phyloP scores from a whole-genome alignment of 1,140 invertebrate genomes.

The Hydropsyche tenuis region DNA sequence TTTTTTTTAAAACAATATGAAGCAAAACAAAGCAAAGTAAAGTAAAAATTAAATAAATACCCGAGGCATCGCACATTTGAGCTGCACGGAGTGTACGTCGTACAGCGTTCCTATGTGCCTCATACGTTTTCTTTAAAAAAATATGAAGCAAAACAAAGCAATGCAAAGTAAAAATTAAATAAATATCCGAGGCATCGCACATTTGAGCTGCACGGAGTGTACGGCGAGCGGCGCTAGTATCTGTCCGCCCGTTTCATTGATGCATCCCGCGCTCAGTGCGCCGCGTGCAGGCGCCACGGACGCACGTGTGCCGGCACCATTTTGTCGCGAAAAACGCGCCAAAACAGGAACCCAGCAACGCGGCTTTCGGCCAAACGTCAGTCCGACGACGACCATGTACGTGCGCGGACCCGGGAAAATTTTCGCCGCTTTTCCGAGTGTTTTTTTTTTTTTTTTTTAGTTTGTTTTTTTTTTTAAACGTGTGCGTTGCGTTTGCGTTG shows the following conservation, averaged over 20 bases:
- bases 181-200: background rate
- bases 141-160: background rate
- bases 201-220: constrained; percentile 2
- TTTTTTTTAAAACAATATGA: background rate
- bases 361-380: too few species aligned
- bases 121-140: too few species aligned
- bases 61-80: background rate
- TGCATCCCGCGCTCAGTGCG: constrained; percentile 41
- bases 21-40: background rate
- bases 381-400: too few species aligned
- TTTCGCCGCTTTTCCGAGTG: too few species aligned
- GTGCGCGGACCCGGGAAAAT: too few species aligned
- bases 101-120: too few species aligned
- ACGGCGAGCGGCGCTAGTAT: constrained; percentile 28
- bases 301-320: constrained; percentile 21
- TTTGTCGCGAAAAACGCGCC: too few species aligned
- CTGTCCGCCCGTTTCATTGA: constrained; percentile 31
- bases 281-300: constrained; percentile 38
- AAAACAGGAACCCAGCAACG: too few species aligned
- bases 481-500: too few species aligned
- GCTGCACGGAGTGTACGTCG: background rate
- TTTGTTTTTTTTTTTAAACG: too few species aligned
- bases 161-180: background rate
- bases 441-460: too few species aligned
- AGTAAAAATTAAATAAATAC: background rate